Evolutionary conservation across 2,113 vertebrate genomes (phyloP).

Genomic region (Himantopus leucocephalus): DNA sequence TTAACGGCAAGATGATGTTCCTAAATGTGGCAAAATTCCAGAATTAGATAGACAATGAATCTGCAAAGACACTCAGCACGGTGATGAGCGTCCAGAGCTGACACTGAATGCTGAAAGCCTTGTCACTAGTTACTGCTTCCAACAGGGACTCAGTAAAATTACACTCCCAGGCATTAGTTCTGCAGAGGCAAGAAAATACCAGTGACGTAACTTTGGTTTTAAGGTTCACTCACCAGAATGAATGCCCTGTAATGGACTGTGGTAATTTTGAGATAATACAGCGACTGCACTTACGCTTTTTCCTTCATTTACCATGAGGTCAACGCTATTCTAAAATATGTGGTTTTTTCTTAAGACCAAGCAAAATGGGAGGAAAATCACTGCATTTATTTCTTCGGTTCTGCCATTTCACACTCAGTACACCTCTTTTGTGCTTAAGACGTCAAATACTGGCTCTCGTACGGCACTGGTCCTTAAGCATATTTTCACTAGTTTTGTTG

Average conservation of each 20-base stretch:
- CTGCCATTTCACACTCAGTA: neutral
- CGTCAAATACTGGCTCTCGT: neutral
- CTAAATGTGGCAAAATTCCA: neutral
- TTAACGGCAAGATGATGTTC: neutral
- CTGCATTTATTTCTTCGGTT: neutral
- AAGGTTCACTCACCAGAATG: neutral
- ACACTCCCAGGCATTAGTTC: neutral
- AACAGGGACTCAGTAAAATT: neutral
- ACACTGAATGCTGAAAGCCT: neutral
- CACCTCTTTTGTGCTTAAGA: neutral
- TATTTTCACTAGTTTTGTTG: neutral
- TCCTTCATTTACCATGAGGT: neutral
- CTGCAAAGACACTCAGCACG: neutral
- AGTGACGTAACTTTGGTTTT: neutral
- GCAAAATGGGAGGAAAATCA: neutral
- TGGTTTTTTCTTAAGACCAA: accelerated
- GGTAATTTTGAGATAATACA: neutral
- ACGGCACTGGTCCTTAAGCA: neutral
- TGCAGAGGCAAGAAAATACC: neutral
- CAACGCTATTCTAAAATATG: neutral
- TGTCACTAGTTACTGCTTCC: neutral
- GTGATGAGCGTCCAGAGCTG: neutral
- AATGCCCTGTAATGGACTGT: neutral
- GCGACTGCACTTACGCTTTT: accelerated
- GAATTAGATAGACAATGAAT: neutral